These are phyloP conservation scores for Lagorchestes hirsutus DNA, from an alignment of 2,797 vertebrate species.

Conservation along the genomic window DNA sequence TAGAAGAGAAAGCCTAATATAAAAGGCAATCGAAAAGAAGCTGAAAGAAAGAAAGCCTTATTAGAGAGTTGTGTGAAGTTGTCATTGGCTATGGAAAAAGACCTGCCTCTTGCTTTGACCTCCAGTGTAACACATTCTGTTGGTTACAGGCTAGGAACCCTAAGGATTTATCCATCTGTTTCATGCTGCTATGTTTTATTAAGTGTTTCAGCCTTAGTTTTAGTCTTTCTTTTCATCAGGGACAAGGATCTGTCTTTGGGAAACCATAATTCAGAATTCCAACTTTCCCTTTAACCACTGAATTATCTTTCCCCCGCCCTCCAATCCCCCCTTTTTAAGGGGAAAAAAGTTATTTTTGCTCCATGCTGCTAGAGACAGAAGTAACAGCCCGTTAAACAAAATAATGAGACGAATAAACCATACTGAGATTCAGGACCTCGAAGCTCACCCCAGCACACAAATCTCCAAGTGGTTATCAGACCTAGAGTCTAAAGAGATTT, in stretches of 20 bases:
- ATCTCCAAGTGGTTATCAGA: neutral
- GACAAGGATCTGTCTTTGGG: neutral
- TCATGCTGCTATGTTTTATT: neutral
- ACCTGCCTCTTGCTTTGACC: neutral
- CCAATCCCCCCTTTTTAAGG: neutral
- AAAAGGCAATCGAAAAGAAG: neutral
- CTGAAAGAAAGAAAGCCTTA: neutral
- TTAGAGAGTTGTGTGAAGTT: neutral
- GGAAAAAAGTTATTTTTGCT: conserved; percentile 24
- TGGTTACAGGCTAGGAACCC: neutral
- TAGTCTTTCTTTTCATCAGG: neutral
- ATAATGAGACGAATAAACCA: conserved; percentile 35
- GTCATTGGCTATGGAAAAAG: neutral
- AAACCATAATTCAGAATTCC: neutral
- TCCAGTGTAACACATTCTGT: neutral
- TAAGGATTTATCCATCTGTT: neutral
- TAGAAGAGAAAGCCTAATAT: neutral
- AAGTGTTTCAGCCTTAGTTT: neutral
- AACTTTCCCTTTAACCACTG: neutral
- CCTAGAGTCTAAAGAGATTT: neutral
- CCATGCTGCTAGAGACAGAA: neutral
- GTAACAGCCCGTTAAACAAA: conserved; percentile 44
- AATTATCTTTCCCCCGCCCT: neutral
- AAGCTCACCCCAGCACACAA: neutral
- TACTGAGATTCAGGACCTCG: neutral